Base-by-base conservation (phyloP, 2,113 vertebrate genomes). In the Peromyscus maniculatus region DNA sequence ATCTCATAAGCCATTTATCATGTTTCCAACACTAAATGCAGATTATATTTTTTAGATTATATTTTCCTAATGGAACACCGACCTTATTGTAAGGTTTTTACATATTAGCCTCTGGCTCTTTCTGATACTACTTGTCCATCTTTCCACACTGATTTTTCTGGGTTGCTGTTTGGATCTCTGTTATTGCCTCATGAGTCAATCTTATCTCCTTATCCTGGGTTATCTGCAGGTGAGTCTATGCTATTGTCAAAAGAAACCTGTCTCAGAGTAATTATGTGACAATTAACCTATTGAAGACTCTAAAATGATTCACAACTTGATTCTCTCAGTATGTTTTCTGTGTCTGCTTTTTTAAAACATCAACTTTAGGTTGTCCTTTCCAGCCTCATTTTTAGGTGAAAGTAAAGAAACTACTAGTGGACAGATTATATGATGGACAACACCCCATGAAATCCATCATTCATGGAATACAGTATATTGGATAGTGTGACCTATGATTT, bases 401-500 rank as follows among this genome's bases (percentile, higher is more conserved):
- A 94, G 74, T 90, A 57, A 90, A 96, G 95, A 78, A 96, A 96
- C 77, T 86, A 93, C 39, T 82, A 91, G 87, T 74, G 49, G 83
- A 94, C 93, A 96, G 95, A 95, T 94, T 95, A 94, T 91, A 94
- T 89, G 93, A 91, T 19, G 78, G 78, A 87, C 39, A 93, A 66
- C 55, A 74, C 36, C 43, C 28, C 95, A 59, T 64, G 77, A 96
- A 97, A 96, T 95, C 62, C 87, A 96, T 95, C 89, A 96, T 87
- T 94, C 82, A 94, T 94, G 67, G 72, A 91, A 59, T 36, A 91
- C 71, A 91, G 74, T 46, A 94, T 69, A 94, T 87, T 91, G 87
- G 78, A 93, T 83, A 91, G 87, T 89, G 90, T 93, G 95, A 94
- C 43, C 96, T 95, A 62, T 91, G 91, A 94, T 94, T 97, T 97